phyloP scores from a whole-genome alignment of 1,140 invertebrate genomes.

The Zeugodacus cucurbitae region DNA sequence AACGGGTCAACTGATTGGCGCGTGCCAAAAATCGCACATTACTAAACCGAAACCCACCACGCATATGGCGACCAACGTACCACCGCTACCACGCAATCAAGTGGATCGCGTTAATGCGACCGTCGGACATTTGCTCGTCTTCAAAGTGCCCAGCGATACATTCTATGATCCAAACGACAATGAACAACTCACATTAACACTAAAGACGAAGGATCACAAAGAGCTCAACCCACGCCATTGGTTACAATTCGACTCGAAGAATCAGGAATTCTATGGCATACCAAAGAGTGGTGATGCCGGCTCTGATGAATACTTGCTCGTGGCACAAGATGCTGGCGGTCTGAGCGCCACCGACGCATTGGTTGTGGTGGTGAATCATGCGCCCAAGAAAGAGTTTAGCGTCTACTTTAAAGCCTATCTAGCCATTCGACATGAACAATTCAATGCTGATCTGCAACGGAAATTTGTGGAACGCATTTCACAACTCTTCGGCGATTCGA shows the following conservation, averaged over 20 bases:
- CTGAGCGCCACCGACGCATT: constrained; percentile 81
- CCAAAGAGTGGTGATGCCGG: constrained; percentile 77
- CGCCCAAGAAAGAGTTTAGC: constrained; percentile 69
- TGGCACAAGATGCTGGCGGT: constrained; percentile 74
- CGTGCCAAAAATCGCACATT: constrained; percentile 70
- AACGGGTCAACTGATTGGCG: constrained; percentile 71
- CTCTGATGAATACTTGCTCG: constrained; percentile 80
- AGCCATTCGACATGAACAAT: constrained; percentile 77
- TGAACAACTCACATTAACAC: constrained; percentile 77
- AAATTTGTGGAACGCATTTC: constrained; percentile 84
- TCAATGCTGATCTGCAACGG: constrained; percentile 78
- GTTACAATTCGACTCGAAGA: constrained; percentile 89
- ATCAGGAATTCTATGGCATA: constrained; percentile 90
- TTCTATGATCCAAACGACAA: constrained; percentile 92
- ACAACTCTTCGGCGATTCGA: constrained; percentile 79
- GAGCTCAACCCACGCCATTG: constrained; percentile 78
- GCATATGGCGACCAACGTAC: constrained; percentile 73
- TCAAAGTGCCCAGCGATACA: constrained; percentile 84
- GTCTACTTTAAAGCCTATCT: constrained; percentile 84
- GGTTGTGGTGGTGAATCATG: constrained; percentile 77
- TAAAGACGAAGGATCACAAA: constrained; percentile 78
- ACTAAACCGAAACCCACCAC: constrained; percentile 68
- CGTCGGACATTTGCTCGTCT: constrained; percentile 81
- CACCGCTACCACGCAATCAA: constrained; percentile 82
- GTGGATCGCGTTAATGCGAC: constrained; percentile 85